Conservation (phyloP, 2,113 vertebrate species). For the Crotalus horridus region DNA sequence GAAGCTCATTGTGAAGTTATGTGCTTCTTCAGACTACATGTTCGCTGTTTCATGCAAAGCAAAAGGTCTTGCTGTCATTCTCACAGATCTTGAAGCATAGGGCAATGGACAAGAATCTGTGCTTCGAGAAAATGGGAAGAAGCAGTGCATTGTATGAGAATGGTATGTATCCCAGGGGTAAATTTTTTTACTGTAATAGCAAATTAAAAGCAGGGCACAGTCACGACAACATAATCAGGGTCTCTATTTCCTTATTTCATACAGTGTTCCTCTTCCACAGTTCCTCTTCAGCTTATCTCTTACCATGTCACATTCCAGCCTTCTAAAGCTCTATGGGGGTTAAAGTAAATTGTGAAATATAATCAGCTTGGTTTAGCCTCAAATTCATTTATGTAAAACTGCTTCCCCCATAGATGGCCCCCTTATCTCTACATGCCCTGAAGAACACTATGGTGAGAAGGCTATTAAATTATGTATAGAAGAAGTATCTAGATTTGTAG, state of each 20-base stretch:
- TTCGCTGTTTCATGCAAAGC: neutral
- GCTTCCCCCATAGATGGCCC: neutral
- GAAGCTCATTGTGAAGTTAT: neutral
- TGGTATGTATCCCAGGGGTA: neutral
- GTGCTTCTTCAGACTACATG: neutral
- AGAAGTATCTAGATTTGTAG: neutral
- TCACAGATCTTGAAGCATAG: neutral
- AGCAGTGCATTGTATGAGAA: neutral
- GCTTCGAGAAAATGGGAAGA: neutral
- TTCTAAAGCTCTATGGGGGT: conserved; percentile 11
- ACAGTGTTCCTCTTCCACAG: neutral
- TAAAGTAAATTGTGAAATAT: conserved; percentile 21
- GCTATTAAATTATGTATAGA: neutral
- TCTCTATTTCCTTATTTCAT: neutral
- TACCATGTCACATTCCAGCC: conserved; percentile 19
- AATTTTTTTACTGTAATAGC: neutral
- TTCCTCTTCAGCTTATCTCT: conserved; percentile 22
- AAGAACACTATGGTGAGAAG: neutral
- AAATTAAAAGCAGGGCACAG: neutral
- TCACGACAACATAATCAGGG: neutral
- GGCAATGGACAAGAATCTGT: neutral
- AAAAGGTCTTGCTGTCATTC: neutral
- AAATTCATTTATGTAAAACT: conserved; percentile 12
- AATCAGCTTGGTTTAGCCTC: neutral
- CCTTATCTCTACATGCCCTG: neutral